These are phyloP conservation scores for Pachyramphus minor DNA, from an alignment of 2,113 vertebrate genomes.

Conservation along the genomic window DNA sequence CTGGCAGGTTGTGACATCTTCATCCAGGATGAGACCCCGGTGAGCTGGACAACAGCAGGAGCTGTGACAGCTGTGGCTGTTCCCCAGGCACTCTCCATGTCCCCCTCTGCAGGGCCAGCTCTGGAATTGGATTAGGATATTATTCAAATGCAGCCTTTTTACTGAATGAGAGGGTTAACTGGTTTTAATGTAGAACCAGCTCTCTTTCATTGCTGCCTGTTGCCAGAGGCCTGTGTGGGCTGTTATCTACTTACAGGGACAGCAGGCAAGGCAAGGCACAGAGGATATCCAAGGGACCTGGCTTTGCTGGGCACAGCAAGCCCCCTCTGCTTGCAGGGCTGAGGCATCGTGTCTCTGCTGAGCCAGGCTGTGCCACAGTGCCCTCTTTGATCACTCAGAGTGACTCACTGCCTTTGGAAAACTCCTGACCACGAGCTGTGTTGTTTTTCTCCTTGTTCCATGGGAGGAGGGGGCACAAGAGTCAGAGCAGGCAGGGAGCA, in stretches of 20 bases:
- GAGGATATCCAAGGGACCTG: background rate
- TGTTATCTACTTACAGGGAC: background rate
- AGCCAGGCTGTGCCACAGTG: rapidly evolving
- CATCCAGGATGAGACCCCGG: rapidly evolving
- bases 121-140: conserved; percentile 49
- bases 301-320: background rate
- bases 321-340: background rate
- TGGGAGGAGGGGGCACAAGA: background rate
- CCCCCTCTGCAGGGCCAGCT: background rate
- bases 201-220: conserved; percentile 19
- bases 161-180: conserved; percentile 15
- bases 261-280: background rate
- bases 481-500: background rate
- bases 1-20: background rate
- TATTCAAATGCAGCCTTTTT: conserved; percentile 26
- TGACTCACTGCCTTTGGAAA: rapidly evolving
- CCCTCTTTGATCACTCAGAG: background rate
- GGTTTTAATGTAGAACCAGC: conserved; percentile 13
- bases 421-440: rapidly evolving
- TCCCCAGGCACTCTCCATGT: background rate
- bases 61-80: background rate
- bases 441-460: background rate
- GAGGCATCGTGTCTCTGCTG: background rate
- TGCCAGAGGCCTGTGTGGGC: conserved; percentile 16
- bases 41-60: background rate